A percentile compares a stretch with the other conserved stretches of the same genome.
Conservation (phyloP, 1,140 invertebrate genomes). For the Aphelenchoides besseyi region DNA sequence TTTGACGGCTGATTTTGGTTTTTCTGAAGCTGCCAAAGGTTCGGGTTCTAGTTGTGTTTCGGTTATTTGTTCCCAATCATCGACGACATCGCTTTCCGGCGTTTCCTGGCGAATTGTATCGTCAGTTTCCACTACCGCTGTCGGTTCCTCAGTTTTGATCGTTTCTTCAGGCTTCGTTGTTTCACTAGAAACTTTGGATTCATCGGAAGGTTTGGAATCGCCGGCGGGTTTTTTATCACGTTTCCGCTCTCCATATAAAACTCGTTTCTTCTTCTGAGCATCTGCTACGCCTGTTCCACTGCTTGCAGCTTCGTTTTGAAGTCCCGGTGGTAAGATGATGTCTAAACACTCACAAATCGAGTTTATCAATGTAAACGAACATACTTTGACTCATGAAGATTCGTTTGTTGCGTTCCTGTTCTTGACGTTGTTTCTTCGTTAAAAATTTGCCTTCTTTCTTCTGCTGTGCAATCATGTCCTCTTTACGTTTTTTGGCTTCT, state of each 20-base stretch:
- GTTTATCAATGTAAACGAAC: slow-evolving; percentile 9
- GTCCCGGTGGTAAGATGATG: slow-evolving; percentile 29
- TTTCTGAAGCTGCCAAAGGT: not conserved
- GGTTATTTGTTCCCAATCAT: slow-evolving; percentile 46
- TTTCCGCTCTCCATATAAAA: slow-evolving; percentile 50
- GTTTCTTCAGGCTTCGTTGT: not conserved
- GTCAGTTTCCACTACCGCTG: not conserved
- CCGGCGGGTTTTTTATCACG: slow-evolving; percentile 34
- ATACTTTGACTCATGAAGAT: slow-evolving; percentile 38
- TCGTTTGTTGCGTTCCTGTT: slow-evolving; percentile 20
- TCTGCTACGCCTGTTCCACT: slow-evolving; percentile 19
- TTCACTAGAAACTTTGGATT: not conserved
- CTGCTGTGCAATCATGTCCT: slow-evolving; percentile 40
- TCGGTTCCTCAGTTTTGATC: not conserved
- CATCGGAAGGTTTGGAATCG: not conserved
- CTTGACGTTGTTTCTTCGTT: slow-evolving; percentile 50
- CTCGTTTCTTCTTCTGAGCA: slow-evolving; percentile 40
- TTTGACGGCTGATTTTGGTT: slow-evolving; percentile 17
- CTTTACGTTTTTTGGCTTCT: slow-evolving; percentile 51
- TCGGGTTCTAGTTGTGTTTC: slow-evolving; percentile 1
- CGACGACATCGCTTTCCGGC: slow-evolving; percentile 35
- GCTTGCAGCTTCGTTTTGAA: slow-evolving; percentile 18
- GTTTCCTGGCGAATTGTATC: slow-evolving; percentile 5
- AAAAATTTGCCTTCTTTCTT: slow-evolving; percentile 59
- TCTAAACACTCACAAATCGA: slow-evolving; percentile 8